Evolutionary conservation across 2,113 vertebrate species (phyloP).

Genomic region (Turdus rufiventris): DNA sequence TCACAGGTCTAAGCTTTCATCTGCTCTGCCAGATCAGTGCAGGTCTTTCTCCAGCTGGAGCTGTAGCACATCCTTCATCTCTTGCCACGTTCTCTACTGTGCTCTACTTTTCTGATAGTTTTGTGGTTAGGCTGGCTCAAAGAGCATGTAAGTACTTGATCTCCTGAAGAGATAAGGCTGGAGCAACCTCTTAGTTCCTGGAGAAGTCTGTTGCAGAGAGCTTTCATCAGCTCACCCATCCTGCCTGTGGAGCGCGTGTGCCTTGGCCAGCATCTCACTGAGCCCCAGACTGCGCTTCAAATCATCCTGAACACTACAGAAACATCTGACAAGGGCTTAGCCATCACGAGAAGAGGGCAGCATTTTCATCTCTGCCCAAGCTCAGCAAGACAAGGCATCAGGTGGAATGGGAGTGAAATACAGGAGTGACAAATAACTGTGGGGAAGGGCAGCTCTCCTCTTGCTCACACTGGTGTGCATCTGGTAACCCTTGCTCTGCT

Average conservation of each 20-base stretch:
- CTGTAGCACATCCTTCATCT: background rate
- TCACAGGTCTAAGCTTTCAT: background rate
- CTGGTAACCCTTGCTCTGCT: background rate
- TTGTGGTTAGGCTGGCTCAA: background rate
- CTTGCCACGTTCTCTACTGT: background rate
- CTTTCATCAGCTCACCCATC: background rate
- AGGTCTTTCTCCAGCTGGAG: background rate
- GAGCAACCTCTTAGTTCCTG: background rate
- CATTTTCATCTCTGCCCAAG: background rate
- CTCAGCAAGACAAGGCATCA: background rate
- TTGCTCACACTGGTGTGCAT: accelerated
- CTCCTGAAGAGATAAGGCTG: background rate
- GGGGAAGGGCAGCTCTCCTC: background rate
- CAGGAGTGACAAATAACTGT: background rate
- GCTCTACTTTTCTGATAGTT: background rate
- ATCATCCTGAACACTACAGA: background rate
- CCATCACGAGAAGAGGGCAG: background rate
- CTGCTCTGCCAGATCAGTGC: background rate
- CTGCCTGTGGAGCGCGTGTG: accelerated
- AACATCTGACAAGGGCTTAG: background rate
- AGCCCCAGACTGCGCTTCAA: background rate
- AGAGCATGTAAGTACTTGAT: background rate
- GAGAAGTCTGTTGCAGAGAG: background rate
- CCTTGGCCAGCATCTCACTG: background rate
- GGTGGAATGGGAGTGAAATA: background rate